Percentiles rank a stretch among this genome's conserved stretches.
These are phyloP conservation scores for Echinometra lucunter DNA, from an alignment of 53 echinoderm and acorn worm species.

Conservation along the genomic window DNA sequence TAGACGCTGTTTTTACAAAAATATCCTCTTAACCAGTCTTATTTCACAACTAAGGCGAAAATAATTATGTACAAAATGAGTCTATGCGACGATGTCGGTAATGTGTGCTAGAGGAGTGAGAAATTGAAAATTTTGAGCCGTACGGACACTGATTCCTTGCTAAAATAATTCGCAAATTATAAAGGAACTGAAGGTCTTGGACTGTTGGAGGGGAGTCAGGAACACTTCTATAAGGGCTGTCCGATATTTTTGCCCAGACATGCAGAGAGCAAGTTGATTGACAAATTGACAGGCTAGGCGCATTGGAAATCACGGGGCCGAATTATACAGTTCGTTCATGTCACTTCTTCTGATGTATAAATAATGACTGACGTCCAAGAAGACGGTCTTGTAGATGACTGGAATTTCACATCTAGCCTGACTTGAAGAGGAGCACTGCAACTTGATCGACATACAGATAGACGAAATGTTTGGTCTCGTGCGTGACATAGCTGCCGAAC, in stretches of 20 bases:
- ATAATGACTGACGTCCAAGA: no score
- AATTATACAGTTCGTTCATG: background rate
- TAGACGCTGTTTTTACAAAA: no score
- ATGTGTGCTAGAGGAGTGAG: no score
- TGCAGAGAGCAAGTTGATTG: no score
- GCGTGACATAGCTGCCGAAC: constrained; percentile 78
- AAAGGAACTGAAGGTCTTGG: background rate
- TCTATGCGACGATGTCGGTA: no score
- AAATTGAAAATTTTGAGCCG: no score
- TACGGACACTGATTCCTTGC: background rate
- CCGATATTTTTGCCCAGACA: no score
- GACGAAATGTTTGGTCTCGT: constrained; percentile 73
- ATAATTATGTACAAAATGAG: no score
- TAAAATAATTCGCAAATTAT: background rate
- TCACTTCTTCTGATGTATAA: background rate
- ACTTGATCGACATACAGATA: constrained; percentile 68
- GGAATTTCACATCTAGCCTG: constrained; percentile 49
- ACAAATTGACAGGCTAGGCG: no score
- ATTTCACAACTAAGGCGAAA: no score
- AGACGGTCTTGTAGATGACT: background rate
- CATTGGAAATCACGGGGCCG: background rate
- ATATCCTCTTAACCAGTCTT: no score
- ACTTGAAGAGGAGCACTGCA: constrained; percentile 73
- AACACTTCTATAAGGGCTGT: background rate
- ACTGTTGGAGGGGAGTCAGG: background rate